phyloP scores from a whole-genome alignment of 2,888 invertebrate species.

The Anoncus sp. region DNA sequence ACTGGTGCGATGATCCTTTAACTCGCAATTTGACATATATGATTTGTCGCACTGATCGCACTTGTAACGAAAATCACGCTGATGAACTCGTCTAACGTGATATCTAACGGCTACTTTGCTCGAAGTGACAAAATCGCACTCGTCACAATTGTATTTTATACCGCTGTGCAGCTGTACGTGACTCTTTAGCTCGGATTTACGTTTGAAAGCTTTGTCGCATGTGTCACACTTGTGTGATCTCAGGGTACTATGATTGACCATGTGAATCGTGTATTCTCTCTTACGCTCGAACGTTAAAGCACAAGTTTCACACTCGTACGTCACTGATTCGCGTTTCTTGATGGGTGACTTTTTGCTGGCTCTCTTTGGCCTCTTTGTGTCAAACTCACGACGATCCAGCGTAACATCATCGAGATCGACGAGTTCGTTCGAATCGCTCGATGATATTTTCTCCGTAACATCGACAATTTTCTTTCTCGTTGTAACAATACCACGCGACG shows the following conservation, averaged over 20 bases:
- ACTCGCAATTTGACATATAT: slow-evolving; percentile 57
- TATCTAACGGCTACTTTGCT: slow-evolving; percentile 59
- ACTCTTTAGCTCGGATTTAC: slow-evolving; percentile 73
- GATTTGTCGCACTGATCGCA: slow-evolving; percentile 57
- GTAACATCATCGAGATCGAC: slow-evolving; percentile 14
- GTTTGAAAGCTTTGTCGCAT: slow-evolving; percentile 71
- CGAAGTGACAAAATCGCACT: slow-evolving; percentile 48
- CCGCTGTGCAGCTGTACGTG: slow-evolving; percentile 64
- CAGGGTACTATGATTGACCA: slow-evolving; percentile 45
- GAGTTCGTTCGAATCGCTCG: background rate
- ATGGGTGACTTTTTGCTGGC: too few species aligned
- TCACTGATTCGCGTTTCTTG: background rate
- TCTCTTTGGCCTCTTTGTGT: background rate
- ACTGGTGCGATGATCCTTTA: slow-evolving; percentile 57
- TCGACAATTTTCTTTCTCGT: too few species aligned
- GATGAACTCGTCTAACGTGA: slow-evolving; percentile 59
- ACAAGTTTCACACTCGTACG: slow-evolving; percentile 48
- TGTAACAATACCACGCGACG: too few species aligned
- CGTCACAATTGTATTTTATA: slow-evolving; percentile 35
- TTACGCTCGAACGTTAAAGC: slow-evolving; percentile 10
- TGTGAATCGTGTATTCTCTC: slow-evolving; percentile 40
- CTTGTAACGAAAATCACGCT: slow-evolving; percentile 45
- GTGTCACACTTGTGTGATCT: slow-evolving; percentile 70
- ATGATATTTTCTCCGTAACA: too few species aligned
- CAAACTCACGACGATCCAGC: background rate